These are phyloP conservation scores for Poecilia latipinna DNA, from an alignment of 2,113 vertebrate genomes.

Conservation along the genomic window DNA sequence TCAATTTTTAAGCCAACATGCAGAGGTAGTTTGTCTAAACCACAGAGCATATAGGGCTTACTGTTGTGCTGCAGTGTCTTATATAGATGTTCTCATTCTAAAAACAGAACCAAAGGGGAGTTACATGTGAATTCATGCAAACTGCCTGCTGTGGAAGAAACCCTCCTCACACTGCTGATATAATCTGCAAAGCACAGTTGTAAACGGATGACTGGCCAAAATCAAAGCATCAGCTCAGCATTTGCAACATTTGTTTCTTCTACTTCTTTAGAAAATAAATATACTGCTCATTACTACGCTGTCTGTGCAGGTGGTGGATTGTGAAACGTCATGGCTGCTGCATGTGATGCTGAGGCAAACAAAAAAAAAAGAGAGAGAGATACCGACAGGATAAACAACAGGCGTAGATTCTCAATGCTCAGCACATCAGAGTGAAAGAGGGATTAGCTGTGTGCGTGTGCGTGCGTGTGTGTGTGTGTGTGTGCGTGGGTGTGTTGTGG, in stretches of 20 bases:
- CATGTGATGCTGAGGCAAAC: constrained; percentile 58
- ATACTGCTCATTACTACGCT: constrained; percentile 10
- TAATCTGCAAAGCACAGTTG: constrained; percentile 16
- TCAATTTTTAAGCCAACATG: neutral
- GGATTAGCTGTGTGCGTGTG: constrained; percentile 52
- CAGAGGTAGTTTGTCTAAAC: constrained; percentile 1
- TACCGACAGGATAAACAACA: constrained; percentile 33
- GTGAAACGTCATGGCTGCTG: constrained; percentile 49
- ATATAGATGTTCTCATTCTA: neutral
- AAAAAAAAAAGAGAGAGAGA: constrained; percentile 31
- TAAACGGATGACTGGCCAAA: neutral
- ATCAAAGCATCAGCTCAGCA: neutral
- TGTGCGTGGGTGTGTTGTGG: neutral
- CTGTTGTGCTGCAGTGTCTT: neutral
- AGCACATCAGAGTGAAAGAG: constrained; percentile 72
- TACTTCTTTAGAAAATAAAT: too few relatives aligned
- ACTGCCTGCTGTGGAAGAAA: neutral
- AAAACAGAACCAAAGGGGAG: neutral
- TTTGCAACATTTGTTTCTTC: neutral
- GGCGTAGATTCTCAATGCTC: constrained; percentile 70
- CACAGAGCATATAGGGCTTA: neutral
- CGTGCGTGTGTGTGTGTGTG: too few relatives aligned
- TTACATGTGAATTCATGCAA: neutral
- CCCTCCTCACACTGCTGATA: constrained; percentile 1
- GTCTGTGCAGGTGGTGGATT: constrained; percentile 46